Evolutionary conservation across 2,888 invertebrate genomes (phyloP).

Genomic region (Eupeodes latifasciatus): DNA sequence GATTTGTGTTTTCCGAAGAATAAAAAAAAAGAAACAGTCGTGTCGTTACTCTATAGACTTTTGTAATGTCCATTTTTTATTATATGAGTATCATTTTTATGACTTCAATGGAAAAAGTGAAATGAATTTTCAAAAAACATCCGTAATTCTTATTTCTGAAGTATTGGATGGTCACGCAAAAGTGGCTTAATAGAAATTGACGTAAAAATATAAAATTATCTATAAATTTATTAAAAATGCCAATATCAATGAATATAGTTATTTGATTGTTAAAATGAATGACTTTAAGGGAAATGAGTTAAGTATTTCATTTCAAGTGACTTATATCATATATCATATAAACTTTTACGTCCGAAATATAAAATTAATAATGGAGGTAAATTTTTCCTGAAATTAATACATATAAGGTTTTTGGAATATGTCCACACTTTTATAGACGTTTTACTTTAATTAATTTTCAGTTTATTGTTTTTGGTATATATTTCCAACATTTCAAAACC

Average conservation of each 20-base stretch:
- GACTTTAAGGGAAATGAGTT: too few relatives aligned
- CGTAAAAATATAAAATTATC: neutral
- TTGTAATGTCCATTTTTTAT: slow-evolving; percentile 37
- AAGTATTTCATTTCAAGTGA: too few relatives aligned
- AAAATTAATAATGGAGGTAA: too few relatives aligned
- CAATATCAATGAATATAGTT: neutral
- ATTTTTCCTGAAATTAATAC: too few relatives aligned
- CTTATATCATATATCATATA: too few relatives aligned
- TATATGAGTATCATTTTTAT: slow-evolving; percentile 29
- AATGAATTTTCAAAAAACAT: slow-evolving; percentile 38
- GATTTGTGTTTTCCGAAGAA: slow-evolving; percentile 46
- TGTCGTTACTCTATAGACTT: neutral
- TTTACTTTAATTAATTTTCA: too few relatives aligned
- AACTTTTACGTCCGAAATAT: too few relatives aligned
- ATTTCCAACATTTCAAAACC: neutral
- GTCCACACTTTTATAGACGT: too few relatives aligned
- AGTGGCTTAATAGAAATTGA: neutral
- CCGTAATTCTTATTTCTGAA: neutral
- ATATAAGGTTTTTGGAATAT: too few relatives aligned
- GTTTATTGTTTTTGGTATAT: neutral
- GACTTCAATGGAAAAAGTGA: slow-evolving; percentile 47
- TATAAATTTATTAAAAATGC: neutral
- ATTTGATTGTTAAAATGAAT: too few relatives aligned
- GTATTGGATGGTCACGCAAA: neutral
- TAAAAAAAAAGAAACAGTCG: slow-evolving; percentile 7